These are phyloP conservation scores for Orthonevra nobilis DNA, from an alignment of 2,888 invertebrate species.

Conservation along the genomic window DNA sequence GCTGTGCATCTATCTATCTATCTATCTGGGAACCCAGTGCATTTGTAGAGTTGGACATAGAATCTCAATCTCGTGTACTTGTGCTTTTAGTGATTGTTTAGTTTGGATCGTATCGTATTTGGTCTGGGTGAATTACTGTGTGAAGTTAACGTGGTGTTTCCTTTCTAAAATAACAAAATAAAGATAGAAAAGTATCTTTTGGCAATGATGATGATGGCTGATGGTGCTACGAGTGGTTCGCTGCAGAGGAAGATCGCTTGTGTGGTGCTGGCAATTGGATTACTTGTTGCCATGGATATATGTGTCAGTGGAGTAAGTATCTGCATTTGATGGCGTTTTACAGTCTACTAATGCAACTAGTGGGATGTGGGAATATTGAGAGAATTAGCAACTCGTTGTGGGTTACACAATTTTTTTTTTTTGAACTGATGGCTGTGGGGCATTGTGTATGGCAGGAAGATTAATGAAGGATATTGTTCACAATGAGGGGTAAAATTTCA, in stretches of 20 bases:
- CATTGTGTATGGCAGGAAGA: conserved; percentile 34
- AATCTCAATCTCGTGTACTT: too few species aligned
- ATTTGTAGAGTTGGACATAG: too few species aligned
- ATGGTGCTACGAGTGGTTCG: conserved; percentile 36
- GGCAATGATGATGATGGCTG: conserved; percentile 46
- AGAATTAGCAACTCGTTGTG: conserved; percentile 51
- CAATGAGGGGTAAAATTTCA: conserved; percentile 27
- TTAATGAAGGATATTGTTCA: conserved; percentile 61
- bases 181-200: conserved; percentile 40
- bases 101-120: background rate
- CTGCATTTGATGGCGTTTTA: conserved; percentile 19
- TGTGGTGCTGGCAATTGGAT: conserved; percentile 72
- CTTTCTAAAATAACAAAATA: conserved; percentile 60
- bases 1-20: conserved; percentile 29
- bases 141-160: conserved; percentile 68
- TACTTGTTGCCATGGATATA: conserved; percentile 77
- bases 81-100: conserved; percentile 37
- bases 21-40: too few species aligned
- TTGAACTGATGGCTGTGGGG: conserved; percentile 3
- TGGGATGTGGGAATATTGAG: conserved; percentile 49
- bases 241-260: conserved; percentile 66
- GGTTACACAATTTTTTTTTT: conserved; percentile 60
- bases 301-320: conserved; percentile 80
- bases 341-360: background rate
- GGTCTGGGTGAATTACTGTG: conserved; percentile 71